A percentile compares a stretch with the other conserved stretches of the same genome.
These are phyloP conservation scores for Stegophylla sp. DNA, from an alignment of 2,888 invertebrate species.

Conservation along the genomic window DNA sequence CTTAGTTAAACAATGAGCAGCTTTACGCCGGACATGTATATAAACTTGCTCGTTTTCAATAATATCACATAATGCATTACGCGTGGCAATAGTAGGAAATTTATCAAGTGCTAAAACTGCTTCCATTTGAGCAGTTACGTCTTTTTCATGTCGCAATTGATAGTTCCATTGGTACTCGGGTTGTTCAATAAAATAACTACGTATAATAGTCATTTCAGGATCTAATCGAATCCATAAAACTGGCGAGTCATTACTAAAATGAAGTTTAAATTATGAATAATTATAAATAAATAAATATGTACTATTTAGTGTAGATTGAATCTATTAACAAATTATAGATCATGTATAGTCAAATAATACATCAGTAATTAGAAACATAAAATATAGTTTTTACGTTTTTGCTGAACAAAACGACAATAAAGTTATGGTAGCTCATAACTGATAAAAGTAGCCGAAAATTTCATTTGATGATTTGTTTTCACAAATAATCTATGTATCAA, in stretches of 20 bases:
- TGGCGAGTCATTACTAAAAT: slow-evolving; percentile 78
- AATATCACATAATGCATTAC: slow-evolving; percentile 88
- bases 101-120: slow-evolving; percentile 85
- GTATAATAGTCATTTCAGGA: slow-evolving; percentile 89
- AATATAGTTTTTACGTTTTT: too few relatives aligned
- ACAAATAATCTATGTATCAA: too few relatives aligned
- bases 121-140: slow-evolving; percentile 92
- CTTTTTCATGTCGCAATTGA: slow-evolving; percentile 93
- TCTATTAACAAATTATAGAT: too few relatives aligned
- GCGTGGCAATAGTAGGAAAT: slow-evolving; percentile 87
- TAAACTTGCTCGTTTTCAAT: slow-evolving; percentile 94
- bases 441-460: too few relatives aligned
- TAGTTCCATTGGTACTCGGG: slow-evolving; percentile 99
- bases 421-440: too few relatives aligned
- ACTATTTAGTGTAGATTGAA: too few relatives aligned
- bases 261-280: too few relatives aligned
- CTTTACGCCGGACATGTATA: slow-evolving; percentile 88
- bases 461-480: too few relatives aligned
- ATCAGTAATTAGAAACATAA: too few relatives aligned
- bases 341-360: too few relatives aligned
- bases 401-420: too few relatives aligned
- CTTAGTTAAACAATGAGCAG: slow-evolving; percentile 90
- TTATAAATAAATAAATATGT: too few relatives aligned
- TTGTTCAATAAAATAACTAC: slow-evolving; percentile 87
- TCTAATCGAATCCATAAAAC: slow-evolving; percentile 96